Conservation (phyloP, 2,797 vertebrate species). For the Halcyon chelicuti region DNA sequence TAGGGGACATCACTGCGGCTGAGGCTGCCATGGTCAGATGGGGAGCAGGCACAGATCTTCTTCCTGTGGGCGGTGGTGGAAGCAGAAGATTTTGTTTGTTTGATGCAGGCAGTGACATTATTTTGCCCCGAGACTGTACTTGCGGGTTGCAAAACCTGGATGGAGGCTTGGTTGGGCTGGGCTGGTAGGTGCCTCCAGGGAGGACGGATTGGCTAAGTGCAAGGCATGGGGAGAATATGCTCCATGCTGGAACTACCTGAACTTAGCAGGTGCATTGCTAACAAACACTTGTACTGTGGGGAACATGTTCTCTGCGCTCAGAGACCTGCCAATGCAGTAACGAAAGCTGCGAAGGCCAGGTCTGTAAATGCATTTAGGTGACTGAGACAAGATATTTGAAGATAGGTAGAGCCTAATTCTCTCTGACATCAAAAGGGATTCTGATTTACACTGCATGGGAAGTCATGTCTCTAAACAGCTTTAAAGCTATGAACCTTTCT, state of each 20-base stretch:
- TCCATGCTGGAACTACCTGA: neutral
- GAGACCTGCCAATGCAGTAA: neutral
- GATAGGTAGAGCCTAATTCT: neutral
- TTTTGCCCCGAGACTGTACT: neutral
- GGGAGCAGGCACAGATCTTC: neutral
- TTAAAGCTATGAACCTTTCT: neutral
- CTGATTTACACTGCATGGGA: neutral
- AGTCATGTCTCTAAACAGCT: neutral
- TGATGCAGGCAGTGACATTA: neutral
- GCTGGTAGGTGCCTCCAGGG: neutral
- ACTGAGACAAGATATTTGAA: neutral
- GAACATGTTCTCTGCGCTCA: neutral
- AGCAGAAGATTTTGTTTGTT: neutral
- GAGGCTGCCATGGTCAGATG: accelerated
- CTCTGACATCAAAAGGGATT: neutral
- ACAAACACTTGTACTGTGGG: neutral
- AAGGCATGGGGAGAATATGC: neutral
- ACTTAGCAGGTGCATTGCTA: neutral
- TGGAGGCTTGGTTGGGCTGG: neutral
- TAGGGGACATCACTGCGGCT: neutral
- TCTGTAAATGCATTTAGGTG: neutral
- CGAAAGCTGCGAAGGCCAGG: neutral
- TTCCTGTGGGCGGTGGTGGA: neutral
- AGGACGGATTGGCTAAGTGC: neutral
- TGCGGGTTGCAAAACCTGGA: neutral